These are phyloP conservation scores for Cepphus grylle DNA, from an alignment of 2,113 vertebrate genomes.

Conservation along the genomic window DNA sequence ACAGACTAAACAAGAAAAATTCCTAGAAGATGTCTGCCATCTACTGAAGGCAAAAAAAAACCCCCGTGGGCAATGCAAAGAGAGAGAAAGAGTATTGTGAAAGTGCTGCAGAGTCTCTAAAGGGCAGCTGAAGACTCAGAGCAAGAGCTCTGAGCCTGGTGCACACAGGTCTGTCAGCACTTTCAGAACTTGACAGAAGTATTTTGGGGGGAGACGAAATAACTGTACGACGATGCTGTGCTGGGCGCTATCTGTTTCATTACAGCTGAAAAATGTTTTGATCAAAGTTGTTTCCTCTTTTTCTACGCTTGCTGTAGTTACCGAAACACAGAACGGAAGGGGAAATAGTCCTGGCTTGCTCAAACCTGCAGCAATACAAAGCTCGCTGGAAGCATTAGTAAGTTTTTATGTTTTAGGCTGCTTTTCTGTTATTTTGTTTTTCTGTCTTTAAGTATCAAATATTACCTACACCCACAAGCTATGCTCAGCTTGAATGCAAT, in stretches of 20 bases:
- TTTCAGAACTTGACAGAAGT: not conserved
- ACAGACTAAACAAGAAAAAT: not conserved
- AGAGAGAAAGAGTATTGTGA: not conserved
- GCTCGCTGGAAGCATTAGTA: not conserved
- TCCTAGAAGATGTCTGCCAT: not conserved
- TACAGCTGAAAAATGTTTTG: conserved; percentile 4
- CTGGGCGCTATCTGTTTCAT: not conserved
- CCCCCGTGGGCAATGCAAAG: not conserved
- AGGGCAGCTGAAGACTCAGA: not conserved
- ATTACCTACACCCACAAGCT: not conserved
- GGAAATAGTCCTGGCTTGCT: not conserved
- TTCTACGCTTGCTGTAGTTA: not conserved
- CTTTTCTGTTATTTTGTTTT: not conserved
- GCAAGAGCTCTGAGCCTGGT: not conserved
- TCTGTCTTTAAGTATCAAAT: not conserved
- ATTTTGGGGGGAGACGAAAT: not conserved
- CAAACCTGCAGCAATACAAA: not conserved
- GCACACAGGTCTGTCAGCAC: not conserved
- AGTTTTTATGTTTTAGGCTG: not conserved
- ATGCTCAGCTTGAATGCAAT: not conserved
- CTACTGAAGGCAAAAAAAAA: not conserved
- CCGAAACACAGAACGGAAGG: not conserved
- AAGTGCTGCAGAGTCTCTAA: not conserved
- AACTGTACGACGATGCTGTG: not conserved
- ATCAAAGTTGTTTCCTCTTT: not conserved